Conservation (phyloP, 2,888 invertebrate genomes). For the Trissonchulus latispiculum region DNA sequence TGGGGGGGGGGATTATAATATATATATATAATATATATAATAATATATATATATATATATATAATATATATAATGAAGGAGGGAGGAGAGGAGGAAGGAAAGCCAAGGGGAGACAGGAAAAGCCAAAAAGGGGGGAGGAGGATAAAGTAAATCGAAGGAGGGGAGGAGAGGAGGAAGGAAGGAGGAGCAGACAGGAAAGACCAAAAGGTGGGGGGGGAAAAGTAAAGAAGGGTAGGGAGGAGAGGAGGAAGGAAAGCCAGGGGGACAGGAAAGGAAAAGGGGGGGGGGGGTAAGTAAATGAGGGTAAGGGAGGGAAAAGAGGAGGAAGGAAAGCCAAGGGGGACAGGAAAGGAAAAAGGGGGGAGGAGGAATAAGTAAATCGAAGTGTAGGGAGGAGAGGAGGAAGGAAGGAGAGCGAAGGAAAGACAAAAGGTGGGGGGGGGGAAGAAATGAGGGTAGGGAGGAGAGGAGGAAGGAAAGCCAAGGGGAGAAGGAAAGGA, state of each 20-base stretch:
- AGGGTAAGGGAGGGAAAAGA: constrained; percentile 7
- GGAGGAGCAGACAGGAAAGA: constrained; percentile 13
- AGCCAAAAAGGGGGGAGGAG: neutral
- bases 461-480: neutral
- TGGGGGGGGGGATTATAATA: too few relatives aligned
- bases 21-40: too few relatives aligned
- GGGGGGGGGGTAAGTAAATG: neutral
- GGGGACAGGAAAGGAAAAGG: neutral
- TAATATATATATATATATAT: too few relatives aligned
- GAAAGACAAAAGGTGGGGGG: neutral
- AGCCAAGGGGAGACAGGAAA: constrained; percentile 7
- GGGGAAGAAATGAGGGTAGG: neutral
- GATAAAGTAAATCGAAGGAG: neutral
- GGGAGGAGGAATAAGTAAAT: neutral
- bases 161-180: constrained; percentile 2
- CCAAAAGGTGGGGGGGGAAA: neutral
- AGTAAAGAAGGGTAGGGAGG: neutral
- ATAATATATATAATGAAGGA: too few relatives aligned
- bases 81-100: neutral
- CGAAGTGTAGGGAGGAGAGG: neutral
- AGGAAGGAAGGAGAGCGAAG: constrained; percentile 1
- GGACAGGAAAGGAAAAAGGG: constrained; percentile 7
- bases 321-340: constrained; percentile 5
- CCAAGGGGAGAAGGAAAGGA: constrained; percentile 6
- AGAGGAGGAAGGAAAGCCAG: neutral